Base-by-base conservation (phyloP, 1,140 invertebrate species). In the Mya arenaria region DNA sequence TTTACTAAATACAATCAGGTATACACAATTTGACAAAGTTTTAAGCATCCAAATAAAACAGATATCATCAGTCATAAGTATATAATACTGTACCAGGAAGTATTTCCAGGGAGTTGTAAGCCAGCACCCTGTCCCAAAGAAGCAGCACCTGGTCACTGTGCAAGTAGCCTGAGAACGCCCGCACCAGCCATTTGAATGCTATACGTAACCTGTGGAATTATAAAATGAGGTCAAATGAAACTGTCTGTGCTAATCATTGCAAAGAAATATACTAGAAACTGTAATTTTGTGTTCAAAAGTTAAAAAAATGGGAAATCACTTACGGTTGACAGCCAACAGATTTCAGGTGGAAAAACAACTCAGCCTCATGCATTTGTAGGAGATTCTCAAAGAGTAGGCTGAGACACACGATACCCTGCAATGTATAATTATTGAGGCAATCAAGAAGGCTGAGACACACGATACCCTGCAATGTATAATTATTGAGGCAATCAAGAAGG, bases 141-240 rank as follows among this genome's bases (percentile, higher is more conserved):
- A 96, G 95, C 0, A 99, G 93, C 0, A 99, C 93, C 92, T 99
- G 97, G 87, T 98, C 97, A 4, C 97, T 97, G 0, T 97, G 96
- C 62, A 99, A 93, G 90, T 98, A 97, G 0, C 98, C 98, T 85
- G 97, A 98, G 90, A 98, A 99, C 1, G 96, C 97, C 83, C 97
- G 94, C 94, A 99, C 98, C 13, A 99, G 92, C 98, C 98, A 99
- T 92, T 98, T 98, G 90, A 99, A 98, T 3, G 98, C 97, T 25
- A 99, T 95, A 88, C 96, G 95, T 37, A 98, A 94, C n/a, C 97
- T 97, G 85, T n/a, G n/a, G n/a, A n/a, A n/a, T n/a, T n/a, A n/a
- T n/a, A n/a, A n/a, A n/a, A n/a, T n/a, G n/a, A n/a, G n/a, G n/a
- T n/a, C n/a, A n/a, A n/a, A n/a, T n/a, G n/a, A n/a, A n/a, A n/a